Base-by-base conservation (phyloP, 2,888 invertebrate genomes). In the Macrosoma leucophasiata region DNA sequence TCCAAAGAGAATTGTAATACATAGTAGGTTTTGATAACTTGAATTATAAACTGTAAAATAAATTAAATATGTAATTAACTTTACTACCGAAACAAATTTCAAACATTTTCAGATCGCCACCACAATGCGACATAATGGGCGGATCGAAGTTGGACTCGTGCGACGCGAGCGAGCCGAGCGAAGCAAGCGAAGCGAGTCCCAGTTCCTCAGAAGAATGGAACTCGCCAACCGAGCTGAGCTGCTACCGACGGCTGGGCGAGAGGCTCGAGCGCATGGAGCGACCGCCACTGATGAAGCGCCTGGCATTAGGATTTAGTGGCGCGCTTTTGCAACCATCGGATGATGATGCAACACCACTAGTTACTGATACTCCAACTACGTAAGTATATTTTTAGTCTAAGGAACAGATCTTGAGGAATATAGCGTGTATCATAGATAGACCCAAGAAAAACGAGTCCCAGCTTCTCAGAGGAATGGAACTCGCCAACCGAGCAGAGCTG, bases 401-500 rank as follows among this genome's bases (percentile, higher is more conserved):
- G n/a, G n/a, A n/a, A n/a, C n/a, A n/a, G n/a, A n/a, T n/a, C n/a
- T n/a, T n/a, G n/a, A n/a, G n/a, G n/a, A n/a, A n/a, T n/a, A n/a
- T n/a, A n/a, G n/a, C n/a, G n/a, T n/a, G n/a, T n/a, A n/a, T n/a
- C n/a, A n/a, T n/a, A n/a, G 14, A 79, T 63, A 52, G 56, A 68
- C 30, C 60, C 64, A 18, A 68, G 65, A 67, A 82, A 78, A 52
- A 65, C 67, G 10, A 81, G 78, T 24, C 89, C 89, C 17, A 90
- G 88, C 71, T 91, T 91, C 65, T 94, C 93, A 50, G 94, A 94
- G 71, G 94, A 94, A 79, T 93, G 93, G 62, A 92, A 92, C 76
- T 94, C 94, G 6, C 94, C 94, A 26, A 93, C 93, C 29, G 94
- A 94, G 84, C 87, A 94, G 71, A 93, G 92, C 79, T 92, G 93